Evolutionary conservation across 1,140 invertebrate genomes (phyloP), one percentile per base, ranked within the genome.

Genomic region (Ridgeia piscesae): DNA sequence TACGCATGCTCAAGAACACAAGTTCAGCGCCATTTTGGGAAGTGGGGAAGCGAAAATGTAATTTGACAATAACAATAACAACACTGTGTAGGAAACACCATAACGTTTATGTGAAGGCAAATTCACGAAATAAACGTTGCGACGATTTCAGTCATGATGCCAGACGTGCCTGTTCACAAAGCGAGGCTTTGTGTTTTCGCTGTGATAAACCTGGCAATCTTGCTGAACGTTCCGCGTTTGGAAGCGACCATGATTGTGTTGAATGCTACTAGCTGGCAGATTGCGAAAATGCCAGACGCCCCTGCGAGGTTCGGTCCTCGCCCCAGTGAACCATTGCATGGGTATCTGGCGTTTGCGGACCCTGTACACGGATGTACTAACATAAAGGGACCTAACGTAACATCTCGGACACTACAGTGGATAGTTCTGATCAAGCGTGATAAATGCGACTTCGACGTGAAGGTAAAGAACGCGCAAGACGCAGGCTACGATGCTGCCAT

Each of bases 401-500:
- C 58, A 21, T 27, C 4, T 17, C 14, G 2, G 58, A 21, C 4
- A 2, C 14, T 31, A 4, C 58, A 9, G 58, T 77, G 58, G 58
- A 77, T 77, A 31, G 58, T 77, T 17, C 58, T 77, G 4, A 77
- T 77, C 27, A 17, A 77, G 58, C 58, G 58, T 77, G 58, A 77
- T 77, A 8, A 14, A 21, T 77, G 58, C 58, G 58, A 77, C 11
- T 77, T 77, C 27, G 58, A 77, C 27, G 58, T 77, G 17, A 77
- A 90, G n/a, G 89, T 90, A 35, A 34, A 17, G 33, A 90, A 90
- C 35, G 89, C 89, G 17, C 89, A 90, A 33, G 31, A 35, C 4
- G 34, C 34, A 90, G 89, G 89, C 33, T 90, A 90, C 35, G 4
- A 17, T 90, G 89, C 89, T 34, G 89, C 35, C 89, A 90, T 90